These are phyloP conservation scores for Thalassoma bifasciatum DNA, from an alignment of 2,113 vertebrate genomes.

Conservation along the genomic window DNA sequence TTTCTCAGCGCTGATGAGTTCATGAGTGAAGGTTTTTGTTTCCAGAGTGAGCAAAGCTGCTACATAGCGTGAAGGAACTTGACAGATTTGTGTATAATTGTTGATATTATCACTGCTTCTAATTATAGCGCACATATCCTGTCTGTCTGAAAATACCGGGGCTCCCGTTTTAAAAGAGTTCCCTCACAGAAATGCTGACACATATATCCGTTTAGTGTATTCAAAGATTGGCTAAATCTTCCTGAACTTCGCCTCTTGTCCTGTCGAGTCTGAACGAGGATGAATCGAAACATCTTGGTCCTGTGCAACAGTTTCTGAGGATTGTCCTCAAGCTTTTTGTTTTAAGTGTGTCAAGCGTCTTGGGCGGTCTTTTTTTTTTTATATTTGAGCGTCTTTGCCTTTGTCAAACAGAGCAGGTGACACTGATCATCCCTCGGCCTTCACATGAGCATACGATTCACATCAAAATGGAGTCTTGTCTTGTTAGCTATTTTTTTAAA, in stretches of 20 bases:
- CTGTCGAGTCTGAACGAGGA: not conserved
- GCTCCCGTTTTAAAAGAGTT: not conserved
- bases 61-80: slow-evolving; percentile 22
- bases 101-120: slow-evolving; percentile 6
- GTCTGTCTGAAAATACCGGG: slow-evolving; percentile 8
- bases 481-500: not conserved
- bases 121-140: not conserved
- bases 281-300: not conserved
- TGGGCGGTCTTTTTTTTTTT: not conserved
- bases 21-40: not conserved
- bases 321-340: slow-evolving; percentile 11
- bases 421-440: slow-evolving; percentile 21
- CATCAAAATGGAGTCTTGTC: slow-evolving; percentile 40
- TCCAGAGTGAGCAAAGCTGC: slow-evolving; percentile 41
- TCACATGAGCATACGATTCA: slow-evolving; percentile 30
- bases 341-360: slow-evolving; percentile 15
- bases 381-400: slow-evolving; percentile 22
- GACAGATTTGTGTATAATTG: not conserved
- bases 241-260: not conserved
- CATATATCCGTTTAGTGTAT: not conserved
- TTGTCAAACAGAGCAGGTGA: slow-evolving; percentile 13
- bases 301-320: not conserved
- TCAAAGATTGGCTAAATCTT: not conserved
- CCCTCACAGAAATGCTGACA: not conserved
- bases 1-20: slow-evolving; percentile 28